Evolutionary conservation across 2,113 vertebrate species (phyloP).

Genomic region (Callopanchax toddi): DNA sequence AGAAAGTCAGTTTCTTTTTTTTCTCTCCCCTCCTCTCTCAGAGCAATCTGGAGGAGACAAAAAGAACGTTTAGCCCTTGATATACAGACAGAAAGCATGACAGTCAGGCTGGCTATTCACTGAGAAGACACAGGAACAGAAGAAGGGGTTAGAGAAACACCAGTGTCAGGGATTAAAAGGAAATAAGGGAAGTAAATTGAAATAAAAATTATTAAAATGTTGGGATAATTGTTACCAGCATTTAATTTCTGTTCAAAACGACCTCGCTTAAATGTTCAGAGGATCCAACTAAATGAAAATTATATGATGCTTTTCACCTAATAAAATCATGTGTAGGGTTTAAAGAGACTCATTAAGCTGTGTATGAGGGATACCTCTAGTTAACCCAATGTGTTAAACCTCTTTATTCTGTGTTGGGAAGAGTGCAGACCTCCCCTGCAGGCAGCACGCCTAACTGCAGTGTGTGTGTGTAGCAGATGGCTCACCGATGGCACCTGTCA

Average conservation of each 20-base stretch:
- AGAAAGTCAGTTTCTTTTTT: slow-evolving; percentile 42
- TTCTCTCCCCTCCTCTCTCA: slow-evolving; percentile 6
- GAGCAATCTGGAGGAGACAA: slow-evolving; percentile 70
- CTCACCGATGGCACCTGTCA: slow-evolving; percentile 21
- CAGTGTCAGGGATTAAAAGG: slow-evolving; percentile 23
- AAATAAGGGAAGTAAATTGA: slow-evolving; percentile 15
- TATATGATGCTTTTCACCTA: neutral
- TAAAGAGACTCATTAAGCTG: slow-evolving; percentile 8
- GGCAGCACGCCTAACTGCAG: slow-evolving; percentile 57
- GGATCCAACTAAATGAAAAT: slow-evolving; percentile 7
- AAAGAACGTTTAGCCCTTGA: slow-evolving; percentile 71
- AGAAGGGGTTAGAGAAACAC: slow-evolving; percentile 12
- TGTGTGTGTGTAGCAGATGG: slow-evolving; percentile 43
- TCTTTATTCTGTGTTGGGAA: slow-evolving; percentile 39
- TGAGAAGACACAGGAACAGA: slow-evolving; percentile 21
- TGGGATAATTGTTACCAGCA: slow-evolving; percentile 10
- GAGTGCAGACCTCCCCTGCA: slow-evolving; percentile 75
- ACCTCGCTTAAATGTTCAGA: slow-evolving; percentile 8
- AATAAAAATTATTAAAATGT: slow-evolving; percentile 31
- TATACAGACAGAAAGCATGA: slow-evolving; percentile 56
- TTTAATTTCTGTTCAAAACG: slow-evolving; percentile 17
- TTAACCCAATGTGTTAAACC: slow-evolving; percentile 17
- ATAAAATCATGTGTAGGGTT: neutral
- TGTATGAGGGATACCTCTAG: slow-evolving; percentile 10
- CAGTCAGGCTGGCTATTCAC: slow-evolving; percentile 26